phyloP scores from a whole-genome alignment of 1,140 invertebrate species.

The Lysiphlebus fabarum region DNA sequence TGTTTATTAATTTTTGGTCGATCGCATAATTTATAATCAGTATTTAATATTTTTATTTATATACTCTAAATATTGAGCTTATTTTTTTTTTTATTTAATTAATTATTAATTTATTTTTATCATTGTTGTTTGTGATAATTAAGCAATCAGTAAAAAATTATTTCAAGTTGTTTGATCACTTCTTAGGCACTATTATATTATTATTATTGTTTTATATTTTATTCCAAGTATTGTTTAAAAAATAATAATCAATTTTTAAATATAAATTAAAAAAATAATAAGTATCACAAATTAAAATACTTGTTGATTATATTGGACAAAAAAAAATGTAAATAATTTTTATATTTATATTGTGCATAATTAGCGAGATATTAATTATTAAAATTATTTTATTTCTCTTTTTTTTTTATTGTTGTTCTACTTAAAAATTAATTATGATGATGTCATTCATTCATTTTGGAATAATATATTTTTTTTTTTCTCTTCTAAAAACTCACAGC shows the following conservation, averaged over 20 bases:
- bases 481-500: too few species aligned
- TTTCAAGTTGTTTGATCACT: slow-evolving; percentile 1
- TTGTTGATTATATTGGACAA: too few species aligned
- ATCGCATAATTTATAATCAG: background rate
- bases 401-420: background rate
- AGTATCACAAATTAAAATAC: too few species aligned
- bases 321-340: too few species aligned
- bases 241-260: background rate
- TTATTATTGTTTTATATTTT: background rate
- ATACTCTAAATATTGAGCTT: background rate
- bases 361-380: too few species aligned
- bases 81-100: slow-evolving; percentile 8
- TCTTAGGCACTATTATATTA: slow-evolving; percentile 8
- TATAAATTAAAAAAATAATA: background rate
- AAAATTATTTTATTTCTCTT: too few species aligned
- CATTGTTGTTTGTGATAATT: background rate
- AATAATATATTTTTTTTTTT: background rate
- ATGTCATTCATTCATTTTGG: background rate
- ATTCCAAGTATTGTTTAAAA: background rate
- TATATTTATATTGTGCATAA: too few species aligned
- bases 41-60: background rate
- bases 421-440: slow-evolving; percentile 11
- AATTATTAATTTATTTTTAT: background rate
- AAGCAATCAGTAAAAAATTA: slow-evolving; percentile 4
- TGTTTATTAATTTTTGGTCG: slow-evolving; percentile 9